These are phyloP conservation scores for Drosophila acutilabella DNA, from an alignment of 2,888 invertebrate species.

Conservation along the genomic window DNA sequence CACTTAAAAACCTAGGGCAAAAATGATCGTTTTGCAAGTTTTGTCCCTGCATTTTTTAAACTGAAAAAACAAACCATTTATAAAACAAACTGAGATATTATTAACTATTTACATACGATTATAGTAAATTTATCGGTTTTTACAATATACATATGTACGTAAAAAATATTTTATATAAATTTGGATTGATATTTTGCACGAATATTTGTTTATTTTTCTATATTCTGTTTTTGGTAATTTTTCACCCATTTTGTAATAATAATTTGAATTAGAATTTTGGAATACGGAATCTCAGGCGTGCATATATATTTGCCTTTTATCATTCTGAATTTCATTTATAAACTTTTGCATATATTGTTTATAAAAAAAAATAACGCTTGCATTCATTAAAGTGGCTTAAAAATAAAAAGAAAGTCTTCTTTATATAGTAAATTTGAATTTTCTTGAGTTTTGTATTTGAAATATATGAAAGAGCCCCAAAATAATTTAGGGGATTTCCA, in stretches of 20 bases:
- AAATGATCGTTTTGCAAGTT: constrained; percentile 29
- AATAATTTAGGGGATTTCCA: constrained; percentile 28
- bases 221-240: constrained; percentile 42
- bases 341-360: constrained; percentile 37
- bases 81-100: constrained; percentile 53
- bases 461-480: constrained; percentile 29
- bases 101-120: constrained; percentile 73
- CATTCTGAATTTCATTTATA: constrained; percentile 19
- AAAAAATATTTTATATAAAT: constrained; percentile 72
- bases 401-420: constrained; percentile 55
- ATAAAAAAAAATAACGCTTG: constrained; percentile 44
- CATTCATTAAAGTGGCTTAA: constrained; percentile 57
- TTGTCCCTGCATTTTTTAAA: constrained; percentile 24
- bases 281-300: constrained; percentile 67
- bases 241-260: constrained; percentile 54
- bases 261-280: constrained; percentile 53
- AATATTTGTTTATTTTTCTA: constrained; percentile 46
- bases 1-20: constrained; percentile 40
- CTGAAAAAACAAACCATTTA: constrained; percentile 26
- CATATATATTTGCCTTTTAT: constrained; percentile 46
- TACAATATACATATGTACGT: constrained; percentile 66
- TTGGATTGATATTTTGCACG: constrained; percentile 71
- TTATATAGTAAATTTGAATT: constrained; percentile 42
- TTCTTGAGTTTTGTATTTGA: constrained; percentile 30
- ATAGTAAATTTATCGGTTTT: constrained; percentile 55